Percentiles rank a stretch among this genome's conserved stretches.
These are phyloP conservation scores for Neodiprion pinetum DNA, from an alignment of 1,140 invertebrate species.

Conservation along the genomic window DNA sequence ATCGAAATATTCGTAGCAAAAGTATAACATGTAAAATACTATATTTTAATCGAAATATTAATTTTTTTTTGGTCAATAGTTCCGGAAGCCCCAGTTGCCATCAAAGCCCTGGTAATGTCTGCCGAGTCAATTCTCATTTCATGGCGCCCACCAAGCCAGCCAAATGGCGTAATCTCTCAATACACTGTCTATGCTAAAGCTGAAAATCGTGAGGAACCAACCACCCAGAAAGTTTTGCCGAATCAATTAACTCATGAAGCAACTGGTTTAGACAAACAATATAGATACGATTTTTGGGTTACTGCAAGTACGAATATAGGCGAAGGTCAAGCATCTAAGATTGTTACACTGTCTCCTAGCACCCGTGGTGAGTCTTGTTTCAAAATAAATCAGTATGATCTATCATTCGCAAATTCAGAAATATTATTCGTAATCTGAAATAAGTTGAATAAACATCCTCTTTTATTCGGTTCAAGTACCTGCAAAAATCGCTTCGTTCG, in stretches of 20 bases:
- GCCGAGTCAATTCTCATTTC: conserved; percentile 89
- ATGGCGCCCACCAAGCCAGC: conserved; percentile 90
- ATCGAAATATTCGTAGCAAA: conserved; percentile 18
- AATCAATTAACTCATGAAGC: conserved; percentile 74
- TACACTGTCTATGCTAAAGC: conserved; percentile 92
- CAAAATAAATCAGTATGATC: not conserved
- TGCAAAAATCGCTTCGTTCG: conserved; percentile 91
- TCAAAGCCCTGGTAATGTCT: conserved; percentile 93
- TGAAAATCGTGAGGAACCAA: conserved; percentile 72
- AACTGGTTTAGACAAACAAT: conserved; percentile 79
- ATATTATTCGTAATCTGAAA: not conserved
- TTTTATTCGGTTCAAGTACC: conserved; percentile 70
- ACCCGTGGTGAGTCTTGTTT: conserved; percentile 70
- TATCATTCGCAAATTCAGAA: no score
- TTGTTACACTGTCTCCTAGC: conserved; percentile 82
- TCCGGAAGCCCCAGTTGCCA: conserved; percentile 88
- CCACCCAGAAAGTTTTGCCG: conserved; percentile 72
- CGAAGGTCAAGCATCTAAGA: conserved; percentile 88
- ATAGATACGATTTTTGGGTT: conserved; percentile 93
- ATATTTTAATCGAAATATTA: not conserved
- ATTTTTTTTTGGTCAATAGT: conserved; percentile 65
- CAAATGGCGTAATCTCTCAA: conserved; percentile 91
- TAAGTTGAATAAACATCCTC: not conserved
- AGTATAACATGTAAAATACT: conserved; percentile 19
- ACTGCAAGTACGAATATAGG: conserved; percentile 92